These are phyloP conservation scores for Myotis findleyi DNA, from an alignment of 2,797 vertebrate genomes.

Conservation along the genomic window DNA sequence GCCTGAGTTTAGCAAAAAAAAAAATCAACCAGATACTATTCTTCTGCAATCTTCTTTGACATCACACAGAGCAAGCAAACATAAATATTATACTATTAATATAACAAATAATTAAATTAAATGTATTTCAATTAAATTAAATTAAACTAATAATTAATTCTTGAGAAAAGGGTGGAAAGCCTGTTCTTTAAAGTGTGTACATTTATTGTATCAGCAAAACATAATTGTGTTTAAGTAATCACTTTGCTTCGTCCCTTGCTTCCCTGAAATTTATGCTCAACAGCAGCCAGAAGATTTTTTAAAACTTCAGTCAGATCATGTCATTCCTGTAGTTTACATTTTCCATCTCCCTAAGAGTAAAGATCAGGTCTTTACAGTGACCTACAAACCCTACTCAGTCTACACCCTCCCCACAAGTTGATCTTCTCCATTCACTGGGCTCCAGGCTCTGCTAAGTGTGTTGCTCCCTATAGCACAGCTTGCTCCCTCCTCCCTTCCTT, in stretches of 20 bases:
- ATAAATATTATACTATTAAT: background rate
- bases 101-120: background rate
- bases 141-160: slow-evolving; percentile 20
- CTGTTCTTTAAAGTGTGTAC: background rate
- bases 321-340: background rate
- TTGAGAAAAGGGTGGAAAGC: background rate
- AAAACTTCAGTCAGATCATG: background rate
- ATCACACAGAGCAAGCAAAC: background rate
- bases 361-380: background rate
- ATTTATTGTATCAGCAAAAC: background rate
- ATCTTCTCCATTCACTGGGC: too few relatives aligned
- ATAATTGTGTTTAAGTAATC: background rate
- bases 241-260: background rate
- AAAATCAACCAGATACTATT: background rate
- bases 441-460: background rate
- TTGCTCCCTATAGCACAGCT: background rate
- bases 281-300: background rate
- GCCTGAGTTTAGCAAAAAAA: background rate
- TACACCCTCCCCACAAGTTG: accelerated
- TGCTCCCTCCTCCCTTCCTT: too few relatives aligned
- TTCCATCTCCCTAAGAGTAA: background rate
- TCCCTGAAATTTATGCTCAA: background rate
- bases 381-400: background rate
- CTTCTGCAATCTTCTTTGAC: background rate
- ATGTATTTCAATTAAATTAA: slow-evolving; percentile 27